A percentile compares a stretch with the other conserved stretches of the same genome.
Conservation (phyloP, 2,797 vertebrate genomes). For the Strix occidentalis region DNA sequence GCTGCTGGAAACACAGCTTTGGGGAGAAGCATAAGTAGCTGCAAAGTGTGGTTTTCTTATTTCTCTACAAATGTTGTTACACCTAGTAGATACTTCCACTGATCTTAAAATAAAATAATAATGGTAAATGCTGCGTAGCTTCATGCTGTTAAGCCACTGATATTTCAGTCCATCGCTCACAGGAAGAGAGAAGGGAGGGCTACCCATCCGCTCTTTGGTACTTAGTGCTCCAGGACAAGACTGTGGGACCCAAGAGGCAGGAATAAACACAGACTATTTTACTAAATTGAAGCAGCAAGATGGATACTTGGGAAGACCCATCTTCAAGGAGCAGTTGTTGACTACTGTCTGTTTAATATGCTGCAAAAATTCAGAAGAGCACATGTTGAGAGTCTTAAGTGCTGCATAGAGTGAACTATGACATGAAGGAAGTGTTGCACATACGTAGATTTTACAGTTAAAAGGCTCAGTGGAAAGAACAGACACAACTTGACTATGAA, state of each 20-base stretch:
- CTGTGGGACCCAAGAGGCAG: not conserved
- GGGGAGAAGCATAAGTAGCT: not conserved
- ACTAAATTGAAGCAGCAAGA: not conserved
- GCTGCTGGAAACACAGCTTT: not conserved
- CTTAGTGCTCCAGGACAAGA: not conserved
- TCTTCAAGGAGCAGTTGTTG: not conserved
- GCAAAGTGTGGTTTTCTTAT: not conserved
- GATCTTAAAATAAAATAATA: not conserved
- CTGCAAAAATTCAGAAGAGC: not conserved
- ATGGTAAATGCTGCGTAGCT: not conserved
- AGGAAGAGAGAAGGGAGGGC: not conserved
- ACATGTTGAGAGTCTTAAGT: accelerated
- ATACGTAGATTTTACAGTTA: not conserved
- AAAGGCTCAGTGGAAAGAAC: not conserved
- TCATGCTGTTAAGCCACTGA: not conserved
- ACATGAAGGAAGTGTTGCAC: not conserved
- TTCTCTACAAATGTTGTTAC: not conserved
- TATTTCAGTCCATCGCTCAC: not conserved
- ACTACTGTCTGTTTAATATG: not conserved
- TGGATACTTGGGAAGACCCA: not conserved
- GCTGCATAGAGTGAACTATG: not conserved
- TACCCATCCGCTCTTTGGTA: not conserved
- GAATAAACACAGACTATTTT: not conserved
- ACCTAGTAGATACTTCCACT: not conserved
- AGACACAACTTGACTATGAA: not conserved